Conservation (phyloP, 2,113 vertebrate species). For the Microtus ochrogaster region DNA sequence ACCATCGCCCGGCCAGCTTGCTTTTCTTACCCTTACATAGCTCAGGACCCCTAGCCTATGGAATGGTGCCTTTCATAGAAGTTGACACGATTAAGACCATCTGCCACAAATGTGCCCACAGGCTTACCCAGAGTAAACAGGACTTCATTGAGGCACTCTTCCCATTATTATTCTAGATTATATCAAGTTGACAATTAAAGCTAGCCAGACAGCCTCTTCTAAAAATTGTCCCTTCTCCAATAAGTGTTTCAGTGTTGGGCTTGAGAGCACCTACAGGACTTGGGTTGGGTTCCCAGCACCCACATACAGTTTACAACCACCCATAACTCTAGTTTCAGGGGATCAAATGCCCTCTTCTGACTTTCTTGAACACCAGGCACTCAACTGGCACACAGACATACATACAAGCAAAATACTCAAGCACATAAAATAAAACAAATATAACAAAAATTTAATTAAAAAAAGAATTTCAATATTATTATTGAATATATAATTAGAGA, state of each 20-base stretch:
- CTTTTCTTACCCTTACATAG: neutral
- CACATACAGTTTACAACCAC: neutral
- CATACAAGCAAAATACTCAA: neutral
- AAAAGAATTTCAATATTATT: neutral
- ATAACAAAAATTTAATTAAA: neutral
- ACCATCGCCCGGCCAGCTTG: too few species aligned
- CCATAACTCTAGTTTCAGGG: neutral
- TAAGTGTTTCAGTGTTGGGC: neutral
- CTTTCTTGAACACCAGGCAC: neutral
- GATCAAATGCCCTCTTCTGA: neutral
- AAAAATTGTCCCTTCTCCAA: neutral
- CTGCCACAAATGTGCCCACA: neutral
- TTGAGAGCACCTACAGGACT: neutral
- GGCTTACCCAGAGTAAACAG: neutral
- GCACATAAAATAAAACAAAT: neutral
- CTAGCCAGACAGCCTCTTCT: neutral
- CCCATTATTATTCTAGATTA: neutral
- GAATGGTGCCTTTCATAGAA: neutral
- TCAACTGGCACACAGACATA: neutral
- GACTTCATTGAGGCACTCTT: neutral
- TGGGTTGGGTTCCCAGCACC: neutral
- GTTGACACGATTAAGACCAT: neutral
- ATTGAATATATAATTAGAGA: slow-evolving; percentile 1
- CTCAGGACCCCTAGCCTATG: neutral
- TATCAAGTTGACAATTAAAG: neutral